Percentiles rank a stretch among this genome's conserved stretches.
Evolutionary conservation across 2,113 vertebrate species (phyloP).

Genomic region (Rhinolophus sinicus): DNA sequence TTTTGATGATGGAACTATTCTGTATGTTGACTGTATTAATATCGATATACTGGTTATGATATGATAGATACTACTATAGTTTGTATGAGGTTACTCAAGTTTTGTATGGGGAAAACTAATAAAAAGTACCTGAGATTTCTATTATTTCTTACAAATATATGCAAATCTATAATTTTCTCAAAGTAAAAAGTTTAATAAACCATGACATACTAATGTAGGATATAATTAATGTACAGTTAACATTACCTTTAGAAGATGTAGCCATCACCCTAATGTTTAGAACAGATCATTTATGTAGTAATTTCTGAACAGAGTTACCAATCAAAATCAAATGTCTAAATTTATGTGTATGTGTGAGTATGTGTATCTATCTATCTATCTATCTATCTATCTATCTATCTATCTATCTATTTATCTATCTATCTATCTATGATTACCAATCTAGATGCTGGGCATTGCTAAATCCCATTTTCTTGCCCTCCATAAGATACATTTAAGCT

Average conservation of each 20-base stretch:
- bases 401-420: background rate
- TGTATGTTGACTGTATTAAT: background rate
- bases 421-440: background rate
- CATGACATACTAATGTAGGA: background rate
- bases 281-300: background rate
- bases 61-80: background rate
- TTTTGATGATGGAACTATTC: background rate
- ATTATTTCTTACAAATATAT: background rate
- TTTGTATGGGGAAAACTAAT: background rate
- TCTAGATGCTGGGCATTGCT: background rate
- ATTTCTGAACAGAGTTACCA: background rate
- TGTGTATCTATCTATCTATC: background rate
- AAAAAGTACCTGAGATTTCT: background rate
- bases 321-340: background rate
- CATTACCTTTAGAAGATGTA: background rate
- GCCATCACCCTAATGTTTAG: background rate
- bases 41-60: background rate
- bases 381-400: background rate
- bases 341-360: background rate
- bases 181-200: constrained; percentile 28
- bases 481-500: background rate
- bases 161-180: background rate
- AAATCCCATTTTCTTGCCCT: background rate
- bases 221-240: background rate
- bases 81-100: background rate